A percentile compares a stretch with the other conserved stretches of the same genome.
These are phyloP conservation scores for Stramonita haemastoma DNA, from an alignment of 2,888 invertebrate species.

Conservation along the genomic window DNA sequence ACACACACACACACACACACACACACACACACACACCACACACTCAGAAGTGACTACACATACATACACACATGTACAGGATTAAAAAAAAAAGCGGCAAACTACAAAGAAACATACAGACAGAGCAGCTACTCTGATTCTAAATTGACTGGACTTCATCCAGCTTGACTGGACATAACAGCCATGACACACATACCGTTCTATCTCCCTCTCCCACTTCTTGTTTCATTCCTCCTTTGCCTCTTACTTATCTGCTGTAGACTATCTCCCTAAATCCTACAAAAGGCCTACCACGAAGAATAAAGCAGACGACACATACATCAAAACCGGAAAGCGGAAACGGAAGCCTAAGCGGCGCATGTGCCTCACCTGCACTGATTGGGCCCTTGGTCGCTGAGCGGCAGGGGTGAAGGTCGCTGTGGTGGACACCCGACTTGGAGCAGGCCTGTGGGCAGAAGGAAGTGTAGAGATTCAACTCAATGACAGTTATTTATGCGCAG, in stretches of 20 bases:
- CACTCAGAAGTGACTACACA: no score
- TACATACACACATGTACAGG: no score
- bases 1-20: no score
- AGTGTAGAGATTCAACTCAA: not conserved
- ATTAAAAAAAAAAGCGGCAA: no score
- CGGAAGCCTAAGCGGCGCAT: not conserved
- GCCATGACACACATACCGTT: no score
- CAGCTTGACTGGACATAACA: no score
- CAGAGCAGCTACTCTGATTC: no score
- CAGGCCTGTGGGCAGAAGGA: constrained; percentile 38
- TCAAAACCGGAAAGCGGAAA: not conserved
- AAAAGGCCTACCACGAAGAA: not conserved
- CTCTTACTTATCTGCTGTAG: not conserved
- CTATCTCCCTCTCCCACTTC: not conserved
- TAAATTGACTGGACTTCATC: no score
- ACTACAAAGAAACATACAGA: no score
- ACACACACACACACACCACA: no score
- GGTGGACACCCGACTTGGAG: constrained; percentile 40
- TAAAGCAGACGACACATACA: not conserved
- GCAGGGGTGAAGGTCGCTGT: constrained; percentile 41
- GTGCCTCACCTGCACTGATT: constrained; percentile 47
- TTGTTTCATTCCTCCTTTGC: not conserved
- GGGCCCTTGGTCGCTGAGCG: constrained; percentile 44
- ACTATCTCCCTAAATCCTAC: not conserved
- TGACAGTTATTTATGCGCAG: not conserved